phyloP scores from a whole-genome alignment of 1,140 invertebrate species.

The Nephotettix cincticeps region DNA sequence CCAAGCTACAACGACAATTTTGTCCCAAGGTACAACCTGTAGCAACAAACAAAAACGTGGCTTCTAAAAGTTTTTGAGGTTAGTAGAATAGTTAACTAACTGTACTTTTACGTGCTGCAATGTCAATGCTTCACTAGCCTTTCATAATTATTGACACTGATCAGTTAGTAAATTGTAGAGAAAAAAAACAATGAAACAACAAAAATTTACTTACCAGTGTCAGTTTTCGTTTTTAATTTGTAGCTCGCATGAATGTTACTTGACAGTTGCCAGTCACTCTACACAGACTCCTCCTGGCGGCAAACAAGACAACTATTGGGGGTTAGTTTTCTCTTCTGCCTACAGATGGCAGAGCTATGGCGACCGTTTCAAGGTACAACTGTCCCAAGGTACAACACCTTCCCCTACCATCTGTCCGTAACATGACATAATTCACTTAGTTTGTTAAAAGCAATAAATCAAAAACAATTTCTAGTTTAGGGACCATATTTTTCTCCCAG shows the following conservation, averaged over 20 bases:
- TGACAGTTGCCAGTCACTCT: neutral
- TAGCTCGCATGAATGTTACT: neutral
- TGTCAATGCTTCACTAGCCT: too few relatives aligned
- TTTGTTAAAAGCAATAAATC: too few relatives aligned
- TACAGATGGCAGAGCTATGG: neutral
- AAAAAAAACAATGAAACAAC: neutral
- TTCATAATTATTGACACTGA: neutral
- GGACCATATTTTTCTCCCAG: too few relatives aligned
- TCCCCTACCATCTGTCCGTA: too few relatives aligned
- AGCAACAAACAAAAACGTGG: neutral
- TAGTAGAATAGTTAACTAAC: neutral
- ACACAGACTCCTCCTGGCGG: neutral
- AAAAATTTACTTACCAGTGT: neutral
- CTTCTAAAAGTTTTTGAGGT: neutral
- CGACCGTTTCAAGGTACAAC: neutral
- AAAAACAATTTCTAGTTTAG: too few relatives aligned
- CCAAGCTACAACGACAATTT: neutral
- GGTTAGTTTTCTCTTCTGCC: neutral
- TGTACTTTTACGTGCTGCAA: too few relatives aligned
- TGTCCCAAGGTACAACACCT: neutral
- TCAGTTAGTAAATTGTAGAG: neutral
- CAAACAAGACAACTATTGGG: neutral
- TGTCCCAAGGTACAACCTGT: neutral
- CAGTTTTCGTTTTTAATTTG: neutral
- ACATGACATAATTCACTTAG: too few relatives aligned